Base-by-base conservation (phyloP, 92 coral and sea anemone genomes). In the Hydrozoanthus gracilis region DNA sequence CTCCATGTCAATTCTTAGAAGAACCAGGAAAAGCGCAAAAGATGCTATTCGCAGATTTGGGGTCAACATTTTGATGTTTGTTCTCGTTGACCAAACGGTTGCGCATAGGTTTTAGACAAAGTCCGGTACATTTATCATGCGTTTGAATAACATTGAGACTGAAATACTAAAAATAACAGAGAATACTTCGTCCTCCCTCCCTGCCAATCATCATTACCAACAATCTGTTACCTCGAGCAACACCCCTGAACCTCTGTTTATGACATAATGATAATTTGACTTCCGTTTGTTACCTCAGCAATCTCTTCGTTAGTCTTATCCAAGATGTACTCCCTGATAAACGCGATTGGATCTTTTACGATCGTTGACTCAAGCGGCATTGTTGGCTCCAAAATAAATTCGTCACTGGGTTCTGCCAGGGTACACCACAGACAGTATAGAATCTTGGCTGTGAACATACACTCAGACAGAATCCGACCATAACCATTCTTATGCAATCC, bases 401-500 rank as follows among this genome's bases (percentile, higher is more conserved):
- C 82, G 86, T 93, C 98, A 16, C 88, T 89, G 6, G 67, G 62
- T 69, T 93, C 82, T 6, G 98, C 93, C 13, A 95, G 92, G 8
- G 94, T 87, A n/a, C 77, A 55, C 95, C 95, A 95, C 80, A 92
- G 69, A 86, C 98, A 95, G 88, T 95, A 95, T 71, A 93, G 70
- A 47, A 95, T 83, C 91, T 95, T 95, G 50, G 98, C 84, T 9
- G 97, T 91, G 44, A 92, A 95, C 91, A 90, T 92, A 78, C 97
- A 92, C 88, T 95, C 95, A 56, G 92, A 93, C 75, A 95, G 90
- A 70, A 95, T 92, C 45, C 96, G 93, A n/a, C 98, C 98, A 58
- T 95, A 95, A 2, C 98, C 98, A 68, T 90, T 89, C 86, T 92
- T 92, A 79, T 95, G 93, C 72, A 95, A 82, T 69, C 98, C 98